Evolutionary conservation across 2,888 invertebrate species (phyloP).

Genomic region (Craniophora ligustri): DNA sequence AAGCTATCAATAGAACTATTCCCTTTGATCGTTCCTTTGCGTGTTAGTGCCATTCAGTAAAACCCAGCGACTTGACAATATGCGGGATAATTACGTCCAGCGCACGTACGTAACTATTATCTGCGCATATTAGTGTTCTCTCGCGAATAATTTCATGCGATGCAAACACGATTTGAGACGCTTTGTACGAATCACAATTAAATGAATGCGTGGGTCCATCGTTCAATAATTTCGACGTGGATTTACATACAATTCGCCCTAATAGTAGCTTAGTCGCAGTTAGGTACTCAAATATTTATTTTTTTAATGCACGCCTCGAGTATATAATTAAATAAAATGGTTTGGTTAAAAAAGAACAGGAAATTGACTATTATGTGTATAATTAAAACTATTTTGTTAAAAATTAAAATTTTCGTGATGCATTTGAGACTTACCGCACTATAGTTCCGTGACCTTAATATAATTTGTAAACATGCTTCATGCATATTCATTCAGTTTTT

Average conservation of each 20-base stretch:
- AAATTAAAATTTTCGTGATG: background rate
- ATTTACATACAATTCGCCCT: no score
- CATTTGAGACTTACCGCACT: no score
- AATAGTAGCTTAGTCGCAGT: no score
- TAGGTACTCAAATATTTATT: no score
- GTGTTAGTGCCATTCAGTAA: slow-evolving; percentile 33
- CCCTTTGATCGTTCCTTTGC: slow-evolving; percentile 35
- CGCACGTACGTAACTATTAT: slow-evolving; percentile 27
- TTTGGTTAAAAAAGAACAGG: no score
- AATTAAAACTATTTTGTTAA: background rate
- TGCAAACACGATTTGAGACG: slow-evolving; percentile 12
- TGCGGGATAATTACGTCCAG: slow-evolving; percentile 38
- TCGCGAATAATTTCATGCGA: slow-evolving; percentile 39
- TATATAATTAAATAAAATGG: no score
- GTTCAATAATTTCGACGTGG: no score
- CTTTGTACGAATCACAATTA: slow-evolving; percentile 2
- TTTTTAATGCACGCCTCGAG: no score
- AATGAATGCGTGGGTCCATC: background rate
- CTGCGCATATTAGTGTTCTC: slow-evolving; percentile 16
- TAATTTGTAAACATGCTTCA: background rate
- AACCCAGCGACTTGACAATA: slow-evolving; percentile 30
- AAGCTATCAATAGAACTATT: slow-evolving; percentile 36
- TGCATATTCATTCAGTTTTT: slow-evolving; percentile 24
- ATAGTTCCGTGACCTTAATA: background rate
- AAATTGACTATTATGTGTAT: background rate